A percentile compares a stretch with the other conserved stretches of the same genome.
phyloP scores from a whole-genome alignment of 2,797 vertebrate species.

The Odontamblyopus rebecca region DNA sequence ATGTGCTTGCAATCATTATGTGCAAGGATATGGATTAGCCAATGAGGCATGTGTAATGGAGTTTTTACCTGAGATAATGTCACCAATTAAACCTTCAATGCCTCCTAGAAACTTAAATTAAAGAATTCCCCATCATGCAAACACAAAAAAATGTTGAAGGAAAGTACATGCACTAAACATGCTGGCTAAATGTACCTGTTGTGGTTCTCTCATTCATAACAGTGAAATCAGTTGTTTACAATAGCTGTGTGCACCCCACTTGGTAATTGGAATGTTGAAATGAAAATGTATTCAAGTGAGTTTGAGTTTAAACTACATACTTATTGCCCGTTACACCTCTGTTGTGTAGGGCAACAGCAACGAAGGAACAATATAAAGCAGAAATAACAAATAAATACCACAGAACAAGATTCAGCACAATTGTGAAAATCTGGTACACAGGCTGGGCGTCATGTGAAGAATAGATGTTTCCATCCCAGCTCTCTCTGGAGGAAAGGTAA shows the following conservation, averaged over 20 bases:
- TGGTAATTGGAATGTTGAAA: not conserved
- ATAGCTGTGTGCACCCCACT: not conserved
- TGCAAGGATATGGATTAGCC: conserved; percentile 1
- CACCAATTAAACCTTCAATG: not conserved
- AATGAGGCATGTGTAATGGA: not conserved
- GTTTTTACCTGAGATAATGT: conserved; percentile 5
- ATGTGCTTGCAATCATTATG: conserved; percentile 8
- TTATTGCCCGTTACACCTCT: not conserved
- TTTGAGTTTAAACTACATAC: not conserved
- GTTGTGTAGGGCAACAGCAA: not conserved
- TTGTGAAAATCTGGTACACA: conserved; percentile 14
- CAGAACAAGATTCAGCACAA: not conserved
- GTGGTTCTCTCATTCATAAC: not conserved
- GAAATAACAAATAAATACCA: conserved; percentile 3
- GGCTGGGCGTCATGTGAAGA: conserved; percentile 13
- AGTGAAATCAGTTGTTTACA: not conserved
- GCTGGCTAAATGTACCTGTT: not conserved
- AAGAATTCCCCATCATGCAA: not conserved
- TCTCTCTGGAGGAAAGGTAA: conserved; percentile 45
- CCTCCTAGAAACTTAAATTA: not conserved
- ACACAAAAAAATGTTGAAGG: not conserved
- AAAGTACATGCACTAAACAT: not conserved
- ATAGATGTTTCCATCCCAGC: conserved; percentile 24
- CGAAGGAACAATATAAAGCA: not conserved
- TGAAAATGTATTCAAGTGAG: not conserved